These are phyloP conservation scores for Syrista parreyssii DNA, from an alignment of 2,888 invertebrate genomes.

Conservation along the genomic window DNA sequence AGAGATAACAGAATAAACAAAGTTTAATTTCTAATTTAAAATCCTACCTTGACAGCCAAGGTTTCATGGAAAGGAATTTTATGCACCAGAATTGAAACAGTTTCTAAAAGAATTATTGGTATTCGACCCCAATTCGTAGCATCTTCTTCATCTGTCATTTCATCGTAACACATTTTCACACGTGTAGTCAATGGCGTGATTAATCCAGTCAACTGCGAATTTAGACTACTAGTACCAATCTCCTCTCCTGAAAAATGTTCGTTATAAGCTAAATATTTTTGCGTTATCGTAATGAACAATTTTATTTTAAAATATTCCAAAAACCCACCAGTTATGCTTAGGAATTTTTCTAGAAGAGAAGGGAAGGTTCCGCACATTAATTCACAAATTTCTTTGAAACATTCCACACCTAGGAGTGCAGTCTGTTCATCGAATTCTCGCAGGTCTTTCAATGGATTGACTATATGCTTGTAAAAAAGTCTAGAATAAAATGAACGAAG, in stretches of 20 bases:
- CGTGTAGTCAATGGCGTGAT: constrained; percentile 39
- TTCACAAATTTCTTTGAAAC: constrained; percentile 67
- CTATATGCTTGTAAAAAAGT: constrained; percentile 54
- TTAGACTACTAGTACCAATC: constrained; percentile 18
- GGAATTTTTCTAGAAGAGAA: constrained; percentile 64
- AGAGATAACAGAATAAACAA: background rate
- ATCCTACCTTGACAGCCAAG: background rate
- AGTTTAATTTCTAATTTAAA: background rate
- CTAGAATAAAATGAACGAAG: constrained; percentile 33
- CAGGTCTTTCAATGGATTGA: constrained; percentile 67
- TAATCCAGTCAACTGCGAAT: constrained; percentile 41
- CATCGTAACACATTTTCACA: constrained; percentile 36
- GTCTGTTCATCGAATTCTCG: constrained; percentile 71
- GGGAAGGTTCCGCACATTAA: constrained; percentile 55
- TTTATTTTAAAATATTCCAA: background rate
- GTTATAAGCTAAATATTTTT: background rate
- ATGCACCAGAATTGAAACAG: constrained; percentile 45
- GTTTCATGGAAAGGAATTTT: constrained; percentile 46
- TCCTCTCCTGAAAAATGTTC: background rate
- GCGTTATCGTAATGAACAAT: background rate
- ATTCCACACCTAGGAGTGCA: constrained; percentile 70
- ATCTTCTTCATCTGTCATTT: constrained; percentile 31
- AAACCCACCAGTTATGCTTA: constrained; percentile 57
- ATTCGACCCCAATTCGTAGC: constrained; percentile 36
- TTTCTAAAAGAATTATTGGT: constrained; percentile 49